Base-by-base conservation (phyloP, 2,113 vertebrate genomes). In the Circaetus cinerascens region DNA sequence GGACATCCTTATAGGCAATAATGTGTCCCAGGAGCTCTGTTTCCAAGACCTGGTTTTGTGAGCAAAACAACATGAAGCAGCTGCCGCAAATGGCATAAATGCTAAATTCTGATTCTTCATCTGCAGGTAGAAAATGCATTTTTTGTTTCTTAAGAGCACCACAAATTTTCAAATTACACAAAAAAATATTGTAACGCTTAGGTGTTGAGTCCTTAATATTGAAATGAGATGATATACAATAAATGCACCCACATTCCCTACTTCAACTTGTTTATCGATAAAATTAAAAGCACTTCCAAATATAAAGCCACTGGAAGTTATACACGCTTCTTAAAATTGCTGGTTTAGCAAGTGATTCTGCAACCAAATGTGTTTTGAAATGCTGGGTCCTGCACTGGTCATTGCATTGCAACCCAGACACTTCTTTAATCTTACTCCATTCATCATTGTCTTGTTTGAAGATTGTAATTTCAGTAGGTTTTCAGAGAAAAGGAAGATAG, bases 261-360 rank as follows among this genome's bases (percentile, higher is more conserved):
- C 13, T 64, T 84, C 32, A n/a, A 27, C 29, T 66, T 82, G 12
- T 2, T 73, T 83, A 67, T 16, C 13, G 14, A 34, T 38, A n/a
- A 60, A 79, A 64, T 64, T 40, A 62, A 78, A 86, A 43, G 3
- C 3, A 15, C 22, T 72, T 87, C 15, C 46, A 63, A 73, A 36
- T 46, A 72, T 11, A 56, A 86, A 8, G 14, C 6, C 41, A n/a
- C 11, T 38, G 26, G 78, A 88, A 75, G 43, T 66, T 63, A 55
- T 36, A 55, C 2, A 0, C 0, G 0, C 6, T 73, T 80, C 68
- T 56, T 55, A 46, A 90, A 83, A n/a, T 9, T 74, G 1, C 10
- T 80, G 23, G 3, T 75, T 83, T 84, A 77, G 16, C 38, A 73
- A 67, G 22, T 38, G 45, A 27, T 74, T 81, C 19, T 80, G 34